A percentile compares a stretch with the other conserved stretches of the same genome.
These are phyloP conservation scores for Hypsibius dujardini DNA, from an alignment of 1,140 invertebrate genomes.

Conservation along the genomic window DNA sequence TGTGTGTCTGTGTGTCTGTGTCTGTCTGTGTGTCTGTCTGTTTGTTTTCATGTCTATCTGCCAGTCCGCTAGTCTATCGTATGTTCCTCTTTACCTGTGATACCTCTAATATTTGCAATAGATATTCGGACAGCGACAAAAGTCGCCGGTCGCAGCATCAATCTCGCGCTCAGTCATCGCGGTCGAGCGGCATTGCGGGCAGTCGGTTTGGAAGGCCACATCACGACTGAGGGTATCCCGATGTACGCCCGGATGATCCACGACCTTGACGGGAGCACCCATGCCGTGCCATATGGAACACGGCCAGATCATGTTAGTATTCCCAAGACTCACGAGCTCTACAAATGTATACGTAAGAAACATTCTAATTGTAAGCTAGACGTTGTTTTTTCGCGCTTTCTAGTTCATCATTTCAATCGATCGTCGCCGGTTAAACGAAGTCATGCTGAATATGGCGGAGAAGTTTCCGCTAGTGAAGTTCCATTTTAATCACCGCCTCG, in stretches of 20 bases:
- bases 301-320: constrained; percentile 42
- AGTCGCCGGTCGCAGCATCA: constrained; percentile 62
- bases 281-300: constrained; percentile 52
- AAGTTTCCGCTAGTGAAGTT: constrained; percentile 56
- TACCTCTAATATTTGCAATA: no score
- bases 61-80: no score
- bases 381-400: constrained; percentile 31
- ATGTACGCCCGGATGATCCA: constrained; percentile 85
- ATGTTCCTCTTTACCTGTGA: no score
- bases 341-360: neutral
- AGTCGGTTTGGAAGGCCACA: constrained; percentile 53
- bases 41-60: no score
- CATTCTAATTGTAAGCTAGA: no score
- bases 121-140: constrained; percentile 44
- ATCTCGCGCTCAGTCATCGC: constrained; percentile 69
- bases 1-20: no score
- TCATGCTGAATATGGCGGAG: constrained; percentile 65
- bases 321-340: neutral
- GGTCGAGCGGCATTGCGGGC: constrained; percentile 57
- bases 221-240: constrained; percentile 56
- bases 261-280: constrained; percentile 46
- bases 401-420: constrained; percentile 84
- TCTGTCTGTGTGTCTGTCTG: no score
- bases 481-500: constrained; percentile 67
- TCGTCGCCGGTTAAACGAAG: constrained; percentile 61